Conservation (phyloP, 2,113 vertebrate genomes). For the Trachemys scripta region DNA sequence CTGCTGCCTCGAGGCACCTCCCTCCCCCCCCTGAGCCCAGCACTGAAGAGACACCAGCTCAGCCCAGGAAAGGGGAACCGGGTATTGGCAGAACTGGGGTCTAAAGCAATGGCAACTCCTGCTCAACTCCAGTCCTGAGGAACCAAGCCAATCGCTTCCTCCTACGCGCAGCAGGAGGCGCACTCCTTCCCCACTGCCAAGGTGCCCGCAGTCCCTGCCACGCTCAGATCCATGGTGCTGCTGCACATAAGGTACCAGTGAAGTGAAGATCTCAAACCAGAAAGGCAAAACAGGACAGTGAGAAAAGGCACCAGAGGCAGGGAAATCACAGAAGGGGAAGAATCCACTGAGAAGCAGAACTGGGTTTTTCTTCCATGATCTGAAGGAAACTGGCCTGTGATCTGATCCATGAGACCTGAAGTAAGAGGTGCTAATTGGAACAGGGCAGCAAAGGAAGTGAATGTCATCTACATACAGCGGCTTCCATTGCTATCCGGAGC, state of each 20-base stretch:
- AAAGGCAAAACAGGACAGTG: not conserved
- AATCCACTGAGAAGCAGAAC: not conserved
- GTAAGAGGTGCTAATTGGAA: not conserved
- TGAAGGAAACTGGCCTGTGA: not conserved
- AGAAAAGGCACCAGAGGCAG: not conserved
- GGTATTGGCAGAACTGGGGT: not conserved
- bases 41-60: not conserved
- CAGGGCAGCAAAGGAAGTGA: not conserved
- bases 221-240: not conserved
- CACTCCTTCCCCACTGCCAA: not conserved
- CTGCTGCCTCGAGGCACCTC: not conserved
- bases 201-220: not conserved
- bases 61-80: not conserved
- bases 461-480: not conserved
- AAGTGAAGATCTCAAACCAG: not conserved
- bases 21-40: too few species aligned
- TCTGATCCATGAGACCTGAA: not conserved
- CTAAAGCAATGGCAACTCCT: too few species aligned
- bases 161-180: not conserved
- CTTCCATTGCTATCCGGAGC: not conserved
- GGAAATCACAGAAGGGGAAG: not conserved
- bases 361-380: not conserved
- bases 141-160: not conserved
- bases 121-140: too few species aligned
- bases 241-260: not conserved